phyloP scores from a whole-genome alignment of 1,140 invertebrate species.

The Drosophila melanogaster region Release_6_plus_ISO1_MT NT_037436.4:19955501-19956000 shows the following conservation, averaged over 20 bases:
- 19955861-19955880: background rate
- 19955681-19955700: conserved; percentile 42
- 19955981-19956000: conserved; percentile 47
- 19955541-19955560: background rate
- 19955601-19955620: conserved; percentile 22
- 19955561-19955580: background rate
- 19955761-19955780: conserved; percentile 7
- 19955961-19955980: conserved; percentile 21
- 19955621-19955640: conserved; percentile 20
- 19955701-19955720: conserved; percentile 15
- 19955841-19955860: background rate
- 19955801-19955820: conserved; percentile 25
- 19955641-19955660: conserved; percentile 37
- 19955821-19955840: conserved; percentile 2
- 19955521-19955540: conserved; percentile 18
- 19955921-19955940: conserved; percentile 29
- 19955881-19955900: conserved; percentile 3
- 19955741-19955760: conserved; percentile 31
- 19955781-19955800: conserved; percentile 5
- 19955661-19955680: conserved; percentile 43
- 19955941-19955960: background rate
- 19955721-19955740: conserved; percentile 4
- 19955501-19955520: conserved; percentile 41
- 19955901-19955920: conserved; percentile 22
- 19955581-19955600: background rate